A percentile compares a stretch with the other conserved stretches of the same genome.
Evolutionary conservation across 2,888 invertebrate genomes (phyloP).

Genomic region (Drosophila phalerata): DNA sequence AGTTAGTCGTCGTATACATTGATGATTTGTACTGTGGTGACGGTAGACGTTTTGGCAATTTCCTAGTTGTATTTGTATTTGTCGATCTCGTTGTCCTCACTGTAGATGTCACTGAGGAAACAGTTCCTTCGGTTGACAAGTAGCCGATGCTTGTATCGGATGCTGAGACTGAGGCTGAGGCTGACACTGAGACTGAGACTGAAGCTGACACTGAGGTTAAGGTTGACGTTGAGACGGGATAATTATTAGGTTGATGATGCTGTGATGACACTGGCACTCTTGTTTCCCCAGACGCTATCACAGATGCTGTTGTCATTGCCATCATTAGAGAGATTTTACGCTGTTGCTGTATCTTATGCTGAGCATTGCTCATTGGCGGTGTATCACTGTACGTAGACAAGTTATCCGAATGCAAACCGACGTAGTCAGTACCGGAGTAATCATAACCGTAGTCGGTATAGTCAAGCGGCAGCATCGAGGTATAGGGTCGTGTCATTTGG

Average conservation of each 20-base stretch:
- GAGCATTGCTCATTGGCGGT: slow-evolving; percentile 56
- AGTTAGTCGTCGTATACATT: slow-evolving; percentile 10
- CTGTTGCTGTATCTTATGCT: slow-evolving; percentile 66
- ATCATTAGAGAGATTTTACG: slow-evolving; percentile 77
- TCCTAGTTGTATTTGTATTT: slow-evolving; percentile 53
- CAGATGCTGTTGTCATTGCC: slow-evolving; percentile 83
- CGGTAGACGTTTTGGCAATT: slow-evolving; percentile 81
- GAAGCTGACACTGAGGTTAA: slow-evolving; percentile 6
- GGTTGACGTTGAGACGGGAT: slow-evolving; percentile 1
- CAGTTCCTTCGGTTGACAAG: background rate
- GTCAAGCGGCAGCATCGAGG: slow-evolving; percentile 80
- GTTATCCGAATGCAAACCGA: slow-evolving; percentile 77
- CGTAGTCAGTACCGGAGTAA: slow-evolving; percentile 85
- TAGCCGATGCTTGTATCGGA: slow-evolving; percentile 11
- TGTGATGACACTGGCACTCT: slow-evolving; percentile 64
- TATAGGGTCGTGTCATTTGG: slow-evolving; percentile 71
- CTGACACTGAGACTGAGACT: slow-evolving; percentile 4
- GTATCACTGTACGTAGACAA: slow-evolving; percentile 78
- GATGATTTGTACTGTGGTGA: slow-evolving; percentile 59
- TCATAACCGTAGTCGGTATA: slow-evolving; percentile 88
- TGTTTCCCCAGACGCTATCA: slow-evolving; percentile 83
- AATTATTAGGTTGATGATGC: slow-evolving; percentile 20
- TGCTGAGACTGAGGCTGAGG: slow-evolving; percentile 10
- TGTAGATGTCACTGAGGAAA: slow-evolving; percentile 24
- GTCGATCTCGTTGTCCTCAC: slow-evolving; percentile 8